These are phyloP conservation scores for Nothoprocta perdicaria DNA, from an alignment of 2,113 vertebrate genomes.

Conservation along the genomic window DNA sequence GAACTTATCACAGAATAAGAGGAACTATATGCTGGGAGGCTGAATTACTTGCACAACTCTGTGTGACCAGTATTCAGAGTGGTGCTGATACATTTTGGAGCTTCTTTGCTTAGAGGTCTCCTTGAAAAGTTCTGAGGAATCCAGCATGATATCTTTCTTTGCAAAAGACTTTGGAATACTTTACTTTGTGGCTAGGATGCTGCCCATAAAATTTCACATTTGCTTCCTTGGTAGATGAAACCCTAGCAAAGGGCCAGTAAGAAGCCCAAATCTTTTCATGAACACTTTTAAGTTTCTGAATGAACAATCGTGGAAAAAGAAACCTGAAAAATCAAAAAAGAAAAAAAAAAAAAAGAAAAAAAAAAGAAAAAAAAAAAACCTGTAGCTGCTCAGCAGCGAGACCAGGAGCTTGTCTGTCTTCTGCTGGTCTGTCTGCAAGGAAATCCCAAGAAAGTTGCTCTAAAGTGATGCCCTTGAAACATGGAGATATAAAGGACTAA, in stretches of 20 bases:
- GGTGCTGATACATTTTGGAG: background rate
- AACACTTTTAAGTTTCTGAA: background rate
- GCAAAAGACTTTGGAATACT: constrained; percentile 18
- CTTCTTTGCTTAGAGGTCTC: background rate
- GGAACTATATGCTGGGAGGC: background rate
- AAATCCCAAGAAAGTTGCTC: background rate
- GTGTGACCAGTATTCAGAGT: background rate
- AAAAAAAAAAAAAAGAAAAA: background rate
- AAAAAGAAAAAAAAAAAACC: too few relatives aligned
- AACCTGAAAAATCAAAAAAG: background rate
- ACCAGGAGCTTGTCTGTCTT: background rate
- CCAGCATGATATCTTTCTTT: background rate
- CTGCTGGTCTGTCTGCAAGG: background rate
- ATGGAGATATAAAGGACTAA: fast-evolving
- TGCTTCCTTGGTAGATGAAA: background rate
- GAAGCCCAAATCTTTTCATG: background rate
- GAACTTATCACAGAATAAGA: background rate
- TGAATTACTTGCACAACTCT: background rate
- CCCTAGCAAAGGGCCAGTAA: background rate
- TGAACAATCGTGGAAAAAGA: background rate
- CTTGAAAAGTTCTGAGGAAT: background rate
- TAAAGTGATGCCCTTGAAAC: constrained; percentile 5
- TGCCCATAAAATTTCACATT: background rate
- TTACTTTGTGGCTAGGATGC: background rate
- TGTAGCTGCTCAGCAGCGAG: background rate